Evolutionary conservation across 2,888 invertebrate genomes (phyloP).

Genomic region (Polietes domitor): DNA sequence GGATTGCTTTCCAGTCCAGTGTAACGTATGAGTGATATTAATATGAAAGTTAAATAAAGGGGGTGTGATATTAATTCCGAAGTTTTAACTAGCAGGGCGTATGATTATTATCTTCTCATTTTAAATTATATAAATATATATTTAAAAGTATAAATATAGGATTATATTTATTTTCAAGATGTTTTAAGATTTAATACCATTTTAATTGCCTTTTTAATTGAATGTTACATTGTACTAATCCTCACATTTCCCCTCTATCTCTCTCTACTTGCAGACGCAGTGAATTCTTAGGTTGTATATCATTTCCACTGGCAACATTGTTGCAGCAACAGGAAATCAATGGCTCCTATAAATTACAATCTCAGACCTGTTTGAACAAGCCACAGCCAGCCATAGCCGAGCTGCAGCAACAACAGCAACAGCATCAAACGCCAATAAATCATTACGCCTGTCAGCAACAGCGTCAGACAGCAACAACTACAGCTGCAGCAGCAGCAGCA

Average conservation of each 20-base stretch:
- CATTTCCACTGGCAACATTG: slow-evolving; percentile 92
- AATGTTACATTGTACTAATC: not conserved
- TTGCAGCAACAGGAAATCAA: slow-evolving; percentile 85
- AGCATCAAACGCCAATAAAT: slow-evolving; percentile 25
- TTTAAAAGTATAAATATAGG: no score
- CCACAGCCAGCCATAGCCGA: slow-evolving; percentile 74
- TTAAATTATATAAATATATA: no score
- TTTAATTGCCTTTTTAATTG: not conserved
- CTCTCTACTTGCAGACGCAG: slow-evolving; percentile 87
- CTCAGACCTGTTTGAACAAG: slow-evolving; percentile 84
- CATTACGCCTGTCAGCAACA: slow-evolving; percentile 5
- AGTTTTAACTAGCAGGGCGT: no score
- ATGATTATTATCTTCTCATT: no score
- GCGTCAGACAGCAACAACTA: slow-evolving; percentile 48
- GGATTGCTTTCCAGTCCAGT: no score
- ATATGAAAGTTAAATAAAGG: no score
- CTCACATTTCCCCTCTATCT: slow-evolving; percentile 73
- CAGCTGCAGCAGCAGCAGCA: slow-evolving; percentile 41
- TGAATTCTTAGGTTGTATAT: slow-evolving; percentile 96
- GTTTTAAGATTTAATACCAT: no score
- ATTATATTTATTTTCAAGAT: no score
- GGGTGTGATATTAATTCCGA: no score
- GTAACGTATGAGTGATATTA: no score
- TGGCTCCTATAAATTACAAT: slow-evolving; percentile 89
- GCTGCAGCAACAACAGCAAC: slow-evolving; percentile 61